Conservation (phyloP, 2,797 vertebrate genomes). For the Pelobates cultripes region DNA sequence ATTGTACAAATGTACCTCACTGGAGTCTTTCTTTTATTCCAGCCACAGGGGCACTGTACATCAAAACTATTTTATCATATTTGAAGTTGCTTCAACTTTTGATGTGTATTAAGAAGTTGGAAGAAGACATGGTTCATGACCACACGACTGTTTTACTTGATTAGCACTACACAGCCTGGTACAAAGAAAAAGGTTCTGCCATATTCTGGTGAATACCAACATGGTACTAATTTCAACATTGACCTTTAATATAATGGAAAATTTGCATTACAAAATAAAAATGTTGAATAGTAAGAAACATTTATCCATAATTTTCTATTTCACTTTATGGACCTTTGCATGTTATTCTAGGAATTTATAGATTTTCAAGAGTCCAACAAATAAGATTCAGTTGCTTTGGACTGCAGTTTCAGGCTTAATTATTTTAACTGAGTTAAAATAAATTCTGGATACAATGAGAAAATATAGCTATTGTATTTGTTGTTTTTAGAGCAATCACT, state of each 20-base stretch:
- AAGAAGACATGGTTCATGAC: constrained; percentile 1
- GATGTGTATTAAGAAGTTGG: background rate
- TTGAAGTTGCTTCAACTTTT: constrained; percentile 7
- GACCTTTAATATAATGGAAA: background rate
- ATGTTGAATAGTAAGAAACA: no score
- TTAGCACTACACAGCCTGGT: background rate
- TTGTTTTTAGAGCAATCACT: no score
- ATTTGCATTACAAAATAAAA: background rate
- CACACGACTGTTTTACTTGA: background rate
- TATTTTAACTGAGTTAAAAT: no score
- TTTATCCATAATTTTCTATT: no score
- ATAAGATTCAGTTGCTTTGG: no score
- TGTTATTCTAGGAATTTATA: no score
- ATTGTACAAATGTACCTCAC: constrained; percentile 3
- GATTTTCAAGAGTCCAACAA: no score
- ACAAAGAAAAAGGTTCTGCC: background rate
- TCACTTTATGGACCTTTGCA: background rate
- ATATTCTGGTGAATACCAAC: background rate
- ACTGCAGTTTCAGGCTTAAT: no score
- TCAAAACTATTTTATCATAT: constrained; percentile 14
- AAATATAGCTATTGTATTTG: no score
- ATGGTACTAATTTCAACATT: background rate
- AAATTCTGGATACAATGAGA: no score
- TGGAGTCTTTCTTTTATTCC: constrained; percentile 1
- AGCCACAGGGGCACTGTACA: background rate